Conservation (phyloP, 2,797 vertebrate species). For the Cyclopterus lumpus region DNA sequence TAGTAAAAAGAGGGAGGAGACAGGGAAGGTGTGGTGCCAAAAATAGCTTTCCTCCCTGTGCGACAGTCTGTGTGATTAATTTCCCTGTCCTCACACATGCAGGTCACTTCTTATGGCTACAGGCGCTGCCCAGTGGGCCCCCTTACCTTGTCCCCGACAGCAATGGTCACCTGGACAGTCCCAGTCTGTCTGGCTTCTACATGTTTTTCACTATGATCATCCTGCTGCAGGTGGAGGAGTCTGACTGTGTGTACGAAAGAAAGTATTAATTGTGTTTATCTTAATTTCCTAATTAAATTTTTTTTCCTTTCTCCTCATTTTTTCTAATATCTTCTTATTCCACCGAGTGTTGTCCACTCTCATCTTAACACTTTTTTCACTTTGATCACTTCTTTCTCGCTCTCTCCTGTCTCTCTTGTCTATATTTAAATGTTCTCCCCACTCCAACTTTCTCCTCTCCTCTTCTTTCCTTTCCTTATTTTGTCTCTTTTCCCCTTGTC, state of each 20-base stretch:
- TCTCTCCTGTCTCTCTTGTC: not conserved
- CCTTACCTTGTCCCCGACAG: constrained; percentile 87
- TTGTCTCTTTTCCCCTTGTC: not conserved
- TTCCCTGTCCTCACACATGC: constrained; percentile 63
- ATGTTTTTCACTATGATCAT: constrained; percentile 98
- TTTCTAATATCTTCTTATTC: not conserved
- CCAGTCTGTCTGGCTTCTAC: constrained; percentile 87
- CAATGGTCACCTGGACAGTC: constrained; percentile 77
- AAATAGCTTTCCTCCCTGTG: constrained; percentile 59
- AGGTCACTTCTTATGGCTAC: constrained; percentile 91
- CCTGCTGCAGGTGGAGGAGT: constrained; percentile 89
- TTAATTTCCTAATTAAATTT: not conserved
- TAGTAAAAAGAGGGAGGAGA: constrained; percentile 29
- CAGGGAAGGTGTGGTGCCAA: constrained; percentile 49
- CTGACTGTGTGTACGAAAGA: not conserved
- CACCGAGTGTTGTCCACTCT: not conserved
- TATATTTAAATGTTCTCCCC: not conserved
- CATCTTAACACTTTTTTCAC: not conserved
- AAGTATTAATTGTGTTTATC: not conserved
- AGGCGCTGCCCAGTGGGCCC: constrained; percentile 79
- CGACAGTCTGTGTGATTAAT: constrained; percentile 66
- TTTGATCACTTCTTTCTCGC: not conserved
- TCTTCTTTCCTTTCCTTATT: not conserved
- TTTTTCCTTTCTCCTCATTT: not conserved
- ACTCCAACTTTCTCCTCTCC: not conserved